Base-by-base conservation (phyloP, 2,797 vertebrate genomes). In the Ispidina picta region DNA sequence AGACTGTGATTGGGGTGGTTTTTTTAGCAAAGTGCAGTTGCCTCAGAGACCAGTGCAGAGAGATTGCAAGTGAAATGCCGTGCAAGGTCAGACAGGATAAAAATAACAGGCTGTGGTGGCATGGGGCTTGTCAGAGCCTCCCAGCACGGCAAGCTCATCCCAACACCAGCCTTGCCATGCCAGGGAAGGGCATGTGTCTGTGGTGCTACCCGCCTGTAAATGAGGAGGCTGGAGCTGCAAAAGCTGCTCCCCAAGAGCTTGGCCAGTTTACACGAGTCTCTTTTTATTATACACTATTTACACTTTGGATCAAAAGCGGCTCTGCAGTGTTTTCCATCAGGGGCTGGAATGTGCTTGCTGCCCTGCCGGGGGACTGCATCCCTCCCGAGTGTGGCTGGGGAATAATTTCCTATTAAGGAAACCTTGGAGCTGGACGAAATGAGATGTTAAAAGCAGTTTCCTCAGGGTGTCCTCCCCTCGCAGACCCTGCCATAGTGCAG, bases 371-470 rank as follows among this genome's bases (percentile, higher is more conserved):
- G 66, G 59, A 82, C 69, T 52, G 65, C 88, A 83, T 88, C 86
- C 85, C 84, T 92, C 80, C 77, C 75, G 60, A 20, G 58, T 11
- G 2, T 0, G 2, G 87, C 86, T 29, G 3, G 83, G 92, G 84
- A 92, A 95, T 89, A 79, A 97, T 97, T 97, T 95, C 96, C 96
- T 97, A 96, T 97, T 97, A 97, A 96, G 96, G 96, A 93, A 97
- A 86, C 80, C 65, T 95, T 35, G 26, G 88, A 89, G 95, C 86
- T 81, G 86, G 90, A 91, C 94, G 93, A 95, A 97, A 72, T 90
- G 83, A 75, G 88, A 80, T 0, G 18, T 66, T 90, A 84, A 83
- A 91, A 68, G 48, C 4, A 3, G n/a, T 89, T 96, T 95, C 74
- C 88, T 94, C 81, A 56, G 86, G 37, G 92, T 85, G 73, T 41